These are phyloP conservation scores for Tokudaia muenninki DNA, from an alignment of 2,797 vertebrate species.

Conservation along the genomic window DNA sequence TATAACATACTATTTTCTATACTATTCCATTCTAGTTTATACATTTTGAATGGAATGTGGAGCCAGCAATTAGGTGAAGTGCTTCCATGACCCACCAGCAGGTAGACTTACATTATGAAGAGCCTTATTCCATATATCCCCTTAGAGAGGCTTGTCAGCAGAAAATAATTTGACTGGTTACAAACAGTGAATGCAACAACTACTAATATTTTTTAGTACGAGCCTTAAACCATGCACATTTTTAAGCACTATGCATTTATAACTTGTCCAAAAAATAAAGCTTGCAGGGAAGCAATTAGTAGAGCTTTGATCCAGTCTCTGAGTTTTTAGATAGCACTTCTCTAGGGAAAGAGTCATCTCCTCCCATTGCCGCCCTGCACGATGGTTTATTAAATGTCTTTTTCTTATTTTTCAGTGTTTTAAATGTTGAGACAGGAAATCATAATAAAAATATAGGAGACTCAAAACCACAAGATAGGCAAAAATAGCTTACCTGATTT, in stretches of 20 bases:
- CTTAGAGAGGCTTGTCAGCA: neutral
- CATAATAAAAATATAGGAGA: neutral
- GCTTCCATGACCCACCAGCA: neutral
- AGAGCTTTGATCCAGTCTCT: neutral
- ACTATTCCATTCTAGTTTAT: no score
- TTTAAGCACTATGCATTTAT: neutral
- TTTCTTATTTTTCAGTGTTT: neutral
- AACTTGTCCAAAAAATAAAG: neutral
- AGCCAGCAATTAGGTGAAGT: neutral
- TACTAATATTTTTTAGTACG: neutral
- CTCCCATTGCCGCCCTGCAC: neutral
- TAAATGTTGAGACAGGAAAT: neutral
- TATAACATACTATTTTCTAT: neutral
- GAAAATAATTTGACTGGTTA: neutral
- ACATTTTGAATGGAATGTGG: neutral
- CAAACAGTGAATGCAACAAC: neutral
- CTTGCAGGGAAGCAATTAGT: neutral
- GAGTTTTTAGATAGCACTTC: neutral
- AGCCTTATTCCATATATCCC: neutral
- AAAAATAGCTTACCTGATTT: neutral
- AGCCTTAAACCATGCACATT: neutral
- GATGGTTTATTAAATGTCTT: neutral
- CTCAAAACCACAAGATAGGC: neutral
- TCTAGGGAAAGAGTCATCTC: neutral
- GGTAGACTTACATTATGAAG: neutral